Conservation (phyloP, 2,113 vertebrate species). For the Urocynchramus pylzowi region DNA sequence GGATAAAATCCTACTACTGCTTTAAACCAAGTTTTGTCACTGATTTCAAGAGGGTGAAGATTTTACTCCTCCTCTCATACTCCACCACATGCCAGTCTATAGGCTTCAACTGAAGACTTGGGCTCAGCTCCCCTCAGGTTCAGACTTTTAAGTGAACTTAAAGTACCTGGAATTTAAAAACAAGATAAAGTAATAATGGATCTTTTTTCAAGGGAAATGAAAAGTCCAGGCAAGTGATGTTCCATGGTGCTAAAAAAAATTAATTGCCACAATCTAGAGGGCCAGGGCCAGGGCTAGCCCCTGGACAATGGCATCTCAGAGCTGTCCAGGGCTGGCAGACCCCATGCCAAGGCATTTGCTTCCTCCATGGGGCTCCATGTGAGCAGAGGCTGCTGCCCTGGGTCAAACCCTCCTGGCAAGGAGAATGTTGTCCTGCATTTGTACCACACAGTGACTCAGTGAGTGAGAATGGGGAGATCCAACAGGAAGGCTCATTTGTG, state of each 20-base stretch:
- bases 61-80: neutral
- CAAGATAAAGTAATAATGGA: neutral
- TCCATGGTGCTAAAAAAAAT: neutral
- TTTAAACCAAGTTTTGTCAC: neutral
- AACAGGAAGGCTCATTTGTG: neutral
- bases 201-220: neutral
- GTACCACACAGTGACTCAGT: neutral
- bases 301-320: neutral
- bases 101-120: neutral
- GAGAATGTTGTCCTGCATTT: neutral
- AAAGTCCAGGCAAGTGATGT: neutral
- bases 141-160: neutral
- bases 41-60: neutral
- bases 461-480: neutral
- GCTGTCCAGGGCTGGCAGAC: neutral
- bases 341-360: too few species aligned
- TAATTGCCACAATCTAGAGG: neutral
- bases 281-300: neutral
- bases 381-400: neutral
- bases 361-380: neutral
- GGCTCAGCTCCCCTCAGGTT: neutral
- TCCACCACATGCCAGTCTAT: neutral
- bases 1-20: neutral
- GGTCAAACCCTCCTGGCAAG: neutral
- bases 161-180: neutral